Evolutionary conservation across 1,140 invertebrate species (phyloP).

Genomic region (Formica selysi): DNA sequence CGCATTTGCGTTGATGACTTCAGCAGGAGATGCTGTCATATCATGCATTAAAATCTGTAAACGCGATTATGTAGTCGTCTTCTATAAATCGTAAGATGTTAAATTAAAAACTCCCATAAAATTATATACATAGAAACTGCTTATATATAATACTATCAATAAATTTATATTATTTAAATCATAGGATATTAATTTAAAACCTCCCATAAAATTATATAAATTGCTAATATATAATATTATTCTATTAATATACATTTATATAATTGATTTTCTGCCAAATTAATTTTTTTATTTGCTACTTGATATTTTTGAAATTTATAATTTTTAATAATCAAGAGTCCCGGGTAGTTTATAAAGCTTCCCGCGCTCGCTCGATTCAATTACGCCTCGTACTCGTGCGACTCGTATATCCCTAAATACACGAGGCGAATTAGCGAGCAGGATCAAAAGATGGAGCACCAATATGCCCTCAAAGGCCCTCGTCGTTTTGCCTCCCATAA

Average conservation of each 20-base stretch:
- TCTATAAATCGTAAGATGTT: background rate
- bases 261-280: background rate
- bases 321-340: slow-evolving; percentile 31
- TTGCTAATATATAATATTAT: background rate
- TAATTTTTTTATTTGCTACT: background rate
- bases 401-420: slow-evolving; percentile 49
- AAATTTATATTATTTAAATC: background rate
- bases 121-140: background rate
- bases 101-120: background rate
- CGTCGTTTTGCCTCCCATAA: slow-evolving; percentile 29
- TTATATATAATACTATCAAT: background rate
- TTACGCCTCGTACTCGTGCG: slow-evolving; percentile 22
- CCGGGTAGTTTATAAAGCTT: slow-evolving; percentile 28
- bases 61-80: background rate
- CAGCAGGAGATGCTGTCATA: background rate
- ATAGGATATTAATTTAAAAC: no score
- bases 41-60: slow-evolving; percentile 40
- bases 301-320: background rate
- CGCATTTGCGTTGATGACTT: background rate
- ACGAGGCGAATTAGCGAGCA: slow-evolving; percentile 55
- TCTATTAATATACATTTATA: background rate
- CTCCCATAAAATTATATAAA: background rate
- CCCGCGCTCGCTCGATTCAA: slow-evolving; percentile 38
- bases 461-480: slow-evolving; percentile 54
- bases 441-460: slow-evolving; percentile 55